Conservation (phyloP, 2,797 vertebrate species). For the Poeciliopsis gracilis region DNA sequence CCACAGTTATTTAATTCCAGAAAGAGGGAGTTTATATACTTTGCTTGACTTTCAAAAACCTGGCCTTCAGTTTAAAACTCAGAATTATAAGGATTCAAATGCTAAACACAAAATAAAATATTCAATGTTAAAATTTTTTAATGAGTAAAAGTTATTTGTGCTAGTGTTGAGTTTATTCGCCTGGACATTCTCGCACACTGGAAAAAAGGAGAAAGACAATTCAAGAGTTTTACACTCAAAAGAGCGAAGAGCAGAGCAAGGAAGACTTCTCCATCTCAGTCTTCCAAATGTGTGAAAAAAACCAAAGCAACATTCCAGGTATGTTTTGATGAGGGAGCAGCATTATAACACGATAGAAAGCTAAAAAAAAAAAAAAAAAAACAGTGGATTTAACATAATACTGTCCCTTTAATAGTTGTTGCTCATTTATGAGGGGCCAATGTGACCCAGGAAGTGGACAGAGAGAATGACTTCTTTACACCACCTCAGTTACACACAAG, state of each 20-base stretch:
- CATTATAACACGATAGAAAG: no score
- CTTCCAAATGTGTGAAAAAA: no score
- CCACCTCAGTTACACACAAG: not conserved
- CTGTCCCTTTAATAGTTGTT: not conserved
- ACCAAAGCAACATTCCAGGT: no score
- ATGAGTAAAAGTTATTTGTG: not conserved
- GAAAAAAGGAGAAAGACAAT: no score
- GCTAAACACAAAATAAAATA: not conserved
- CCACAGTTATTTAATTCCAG: not conserved
- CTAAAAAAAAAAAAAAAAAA: no score
- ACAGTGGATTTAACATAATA: no score
- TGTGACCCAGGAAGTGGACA: not conserved
- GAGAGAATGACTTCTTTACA: not conserved
- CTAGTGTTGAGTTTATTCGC: no score
- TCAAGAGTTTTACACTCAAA: no score
- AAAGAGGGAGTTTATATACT: not conserved
- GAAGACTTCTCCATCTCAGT: no score
- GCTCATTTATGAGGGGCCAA: not conserved
- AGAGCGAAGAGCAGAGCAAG: no score
- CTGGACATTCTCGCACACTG: no score
- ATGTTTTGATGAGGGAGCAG: no score
- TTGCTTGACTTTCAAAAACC: not conserved
- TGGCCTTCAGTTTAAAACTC: not conserved
- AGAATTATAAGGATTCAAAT: not conserved
- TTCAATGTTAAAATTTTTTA: not conserved